phyloP scores from a whole-genome alignment of 2,113 vertebrate species.

The Cheirogaleus medius region DNA sequence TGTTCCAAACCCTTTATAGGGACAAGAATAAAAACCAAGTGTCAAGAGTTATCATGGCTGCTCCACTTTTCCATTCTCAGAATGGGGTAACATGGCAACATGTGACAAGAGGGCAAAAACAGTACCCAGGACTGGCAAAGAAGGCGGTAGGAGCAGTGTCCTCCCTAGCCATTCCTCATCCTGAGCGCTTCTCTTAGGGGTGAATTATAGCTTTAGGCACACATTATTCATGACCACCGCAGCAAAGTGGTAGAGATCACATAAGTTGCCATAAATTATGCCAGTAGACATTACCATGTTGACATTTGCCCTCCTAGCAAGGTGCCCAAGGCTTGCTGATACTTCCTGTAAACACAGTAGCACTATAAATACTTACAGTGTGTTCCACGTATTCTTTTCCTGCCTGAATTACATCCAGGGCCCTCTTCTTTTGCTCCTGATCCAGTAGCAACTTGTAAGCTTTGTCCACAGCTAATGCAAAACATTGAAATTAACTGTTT shows the following conservation, averaged over 20 bases:
- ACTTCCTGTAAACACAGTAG: constrained; percentile 73
- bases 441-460: constrained; percentile 97
- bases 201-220: background rate
- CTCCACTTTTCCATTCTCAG: background rate
- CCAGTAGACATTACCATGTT: background rate
- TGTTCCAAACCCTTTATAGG: background rate
- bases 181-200: background rate
- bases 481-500: constrained; percentile 79
- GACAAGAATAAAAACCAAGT: background rate
- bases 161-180: background rate
- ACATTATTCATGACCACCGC: background rate
- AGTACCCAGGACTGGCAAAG: background rate
- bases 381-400: constrained; percentile 98
- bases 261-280: background rate
- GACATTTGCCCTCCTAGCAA: constrained; percentile 47
- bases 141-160: background rate
- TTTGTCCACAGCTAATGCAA: constrained; percentile 96
- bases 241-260: background rate
- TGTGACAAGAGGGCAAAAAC: background rate
- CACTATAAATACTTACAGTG: constrained; percentile 89
- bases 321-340: constrained; percentile 53
- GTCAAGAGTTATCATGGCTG: background rate
- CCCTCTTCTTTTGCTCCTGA: constrained; percentile 97
- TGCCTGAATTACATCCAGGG: constrained; percentile 96
- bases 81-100: background rate